Conservation (phyloP, 1,140 invertebrate species). For the Eriosoma lanigerum region DNA sequence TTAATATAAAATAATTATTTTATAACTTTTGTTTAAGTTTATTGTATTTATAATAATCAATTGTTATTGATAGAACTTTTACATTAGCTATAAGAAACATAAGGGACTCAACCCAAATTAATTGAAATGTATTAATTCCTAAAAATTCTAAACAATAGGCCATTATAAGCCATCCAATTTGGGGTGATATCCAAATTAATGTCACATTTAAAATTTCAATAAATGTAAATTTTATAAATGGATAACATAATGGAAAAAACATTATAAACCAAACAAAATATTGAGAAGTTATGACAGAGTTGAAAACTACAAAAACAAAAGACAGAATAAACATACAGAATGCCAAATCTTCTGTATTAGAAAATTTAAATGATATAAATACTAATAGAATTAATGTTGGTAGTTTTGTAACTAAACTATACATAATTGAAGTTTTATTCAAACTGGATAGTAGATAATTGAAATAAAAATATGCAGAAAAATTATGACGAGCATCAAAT, state of each 20-base stretch:
- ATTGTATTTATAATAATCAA: slow-evolving; percentile 62
- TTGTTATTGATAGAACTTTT: slow-evolving; percentile 69
- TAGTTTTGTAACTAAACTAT: slow-evolving; percentile 71
- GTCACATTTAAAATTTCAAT: slow-evolving; percentile 60
- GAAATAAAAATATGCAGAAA: slow-evolving; percentile 94
- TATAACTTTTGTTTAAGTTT: slow-evolving; percentile 36
- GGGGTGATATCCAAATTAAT: slow-evolving; percentile 74
- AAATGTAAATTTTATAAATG: slow-evolving; percentile 64
- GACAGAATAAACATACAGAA: slow-evolving; percentile 86
- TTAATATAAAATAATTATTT: not conserved
- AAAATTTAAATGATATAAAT: slow-evolving; percentile 71
- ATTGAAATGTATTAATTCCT: slow-evolving; percentile 77
- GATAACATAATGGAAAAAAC: slow-evolving; percentile 76
- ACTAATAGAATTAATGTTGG: slow-evolving; percentile 75
- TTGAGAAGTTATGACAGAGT: slow-evolving; percentile 96
- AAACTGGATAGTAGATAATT: slow-evolving; percentile 73
- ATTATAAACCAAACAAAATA: slow-evolving; percentile 97
- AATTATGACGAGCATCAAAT: slow-evolving; percentile 93
- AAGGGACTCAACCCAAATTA: slow-evolving; percentile 75
- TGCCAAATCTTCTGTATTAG: slow-evolving; percentile 68
- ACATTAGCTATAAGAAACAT: slow-evolving; percentile 78
- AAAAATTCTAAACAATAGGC: slow-evolving; percentile 92
- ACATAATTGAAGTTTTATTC: slow-evolving; percentile 58
- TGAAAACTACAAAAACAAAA: slow-evolving; percentile 88
- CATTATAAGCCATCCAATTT: slow-evolving; percentile 83